Evolutionary conservation across 1,140 invertebrate species (phyloP).

Genomic region (Anadara kagoshimensis): DNA sequence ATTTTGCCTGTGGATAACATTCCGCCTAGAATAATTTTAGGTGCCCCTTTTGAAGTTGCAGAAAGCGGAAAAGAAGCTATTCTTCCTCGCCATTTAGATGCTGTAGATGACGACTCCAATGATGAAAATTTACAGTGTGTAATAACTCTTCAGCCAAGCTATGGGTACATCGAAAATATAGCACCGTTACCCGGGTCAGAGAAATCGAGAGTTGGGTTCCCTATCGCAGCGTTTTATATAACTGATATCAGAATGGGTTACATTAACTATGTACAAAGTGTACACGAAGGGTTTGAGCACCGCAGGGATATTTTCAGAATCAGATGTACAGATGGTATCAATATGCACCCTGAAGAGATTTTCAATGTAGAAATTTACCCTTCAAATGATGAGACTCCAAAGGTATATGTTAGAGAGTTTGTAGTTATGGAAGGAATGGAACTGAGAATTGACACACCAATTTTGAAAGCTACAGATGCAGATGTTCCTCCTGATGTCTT

Average conservation of each 20-base stretch:
- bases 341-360: slow-evolving; percentile 52
- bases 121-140: slow-evolving; percentile 71
- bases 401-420: slow-evolving; percentile 71
- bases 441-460: slow-evolving; percentile 71
- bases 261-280: slow-evolving; percentile 73
- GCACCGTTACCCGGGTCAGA: slow-evolving; percentile 70
- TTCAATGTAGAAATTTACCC: slow-evolving; percentile 70
- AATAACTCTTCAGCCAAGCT: slow-evolving; percentile 66
- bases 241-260: slow-evolving; percentile 62
- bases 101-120: slow-evolving; percentile 70
- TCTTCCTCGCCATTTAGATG: slow-evolving; percentile 63
- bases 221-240: slow-evolving; percentile 69
- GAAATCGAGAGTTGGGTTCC: slow-evolving; percentile 64
- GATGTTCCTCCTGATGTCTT: slow-evolving; percentile 72
- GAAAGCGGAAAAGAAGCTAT: slow-evolving; percentile 71
- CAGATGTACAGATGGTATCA: slow-evolving; percentile 73
- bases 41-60: slow-evolving; percentile 60
- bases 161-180: slow-evolving; percentile 74
- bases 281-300: slow-evolving; percentile 72
- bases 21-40: slow-evolving; percentile 56
- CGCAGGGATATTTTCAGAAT: slow-evolving; percentile 68
- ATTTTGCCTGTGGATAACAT: slow-evolving; percentile 71
- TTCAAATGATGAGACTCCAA: slow-evolving; percentile 74
- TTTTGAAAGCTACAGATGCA: slow-evolving; percentile 72
- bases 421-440: slow-evolving; percentile 73